Conservation (phyloP, 2,113 vertebrate species). For the Rhipidura dahli region DNA sequence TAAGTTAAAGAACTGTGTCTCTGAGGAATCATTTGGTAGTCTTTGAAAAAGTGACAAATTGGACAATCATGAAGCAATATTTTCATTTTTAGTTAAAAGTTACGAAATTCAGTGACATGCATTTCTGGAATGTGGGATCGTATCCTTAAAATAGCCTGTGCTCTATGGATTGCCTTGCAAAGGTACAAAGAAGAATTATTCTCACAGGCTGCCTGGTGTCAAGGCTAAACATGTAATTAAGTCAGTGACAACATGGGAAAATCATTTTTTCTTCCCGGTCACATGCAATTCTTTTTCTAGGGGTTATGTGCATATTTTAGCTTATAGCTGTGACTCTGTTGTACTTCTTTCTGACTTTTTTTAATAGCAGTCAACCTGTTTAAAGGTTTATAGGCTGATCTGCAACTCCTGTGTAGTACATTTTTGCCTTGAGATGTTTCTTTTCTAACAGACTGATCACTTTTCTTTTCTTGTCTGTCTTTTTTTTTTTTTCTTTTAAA, state of each 20-base stretch:
- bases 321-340: not conserved
- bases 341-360: not conserved
- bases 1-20: constrained; percentile 46
- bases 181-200: not conserved
- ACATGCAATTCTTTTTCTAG: not conserved
- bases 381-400: not conserved
- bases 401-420: not conserved
- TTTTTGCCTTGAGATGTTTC: not conserved
- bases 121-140: not conserved
- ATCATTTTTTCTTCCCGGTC: not conserved
- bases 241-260: not conserved
- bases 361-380: not conserved
- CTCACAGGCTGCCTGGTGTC: not conserved
- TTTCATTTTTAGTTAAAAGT: constrained; percentile 21
- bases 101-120: not conserved
- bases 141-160: not conserved
- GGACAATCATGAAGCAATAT: constrained; percentile 21
- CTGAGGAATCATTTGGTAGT: constrained; percentile 49
- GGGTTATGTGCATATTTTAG: not conserved
- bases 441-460: not conserved
- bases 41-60: constrained; percentile 57
- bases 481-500: not conserved
- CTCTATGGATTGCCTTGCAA: not conserved
- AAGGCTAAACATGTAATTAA: not conserved
- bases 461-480: not conserved